A percentile compares a stretch with the other conserved stretches of the same genome.
Conservation (phyloP, 2,113 vertebrate species). For the Potamarius usumacintae region DNA sequence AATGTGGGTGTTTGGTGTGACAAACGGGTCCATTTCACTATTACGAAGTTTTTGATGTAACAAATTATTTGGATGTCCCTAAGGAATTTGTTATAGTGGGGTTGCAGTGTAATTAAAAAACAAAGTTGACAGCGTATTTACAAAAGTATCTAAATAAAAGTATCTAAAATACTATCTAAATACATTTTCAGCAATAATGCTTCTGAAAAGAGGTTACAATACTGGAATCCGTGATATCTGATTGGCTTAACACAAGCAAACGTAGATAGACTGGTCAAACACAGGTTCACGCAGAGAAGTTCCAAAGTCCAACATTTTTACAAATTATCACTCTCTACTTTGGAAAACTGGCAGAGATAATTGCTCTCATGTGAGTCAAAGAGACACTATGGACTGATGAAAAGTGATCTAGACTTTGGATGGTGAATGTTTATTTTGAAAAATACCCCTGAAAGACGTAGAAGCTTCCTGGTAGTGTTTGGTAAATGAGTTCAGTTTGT, state of each 20-base stretch:
- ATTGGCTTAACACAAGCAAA: slow-evolving; percentile 33
- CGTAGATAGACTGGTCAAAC: slow-evolving; percentile 18
- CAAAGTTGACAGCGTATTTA: neutral
- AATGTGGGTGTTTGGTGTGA: too few species aligned
- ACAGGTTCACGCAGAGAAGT: slow-evolving; percentile 30
- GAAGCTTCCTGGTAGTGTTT: slow-evolving; percentile 18
- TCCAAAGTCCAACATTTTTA: slow-evolving; percentile 60
- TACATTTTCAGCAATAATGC: neutral
- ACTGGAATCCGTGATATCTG: neutral
- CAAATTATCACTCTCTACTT: slow-evolving; percentile 12
- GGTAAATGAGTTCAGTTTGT: slow-evolving; percentile 8
- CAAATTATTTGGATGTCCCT: too few species aligned
- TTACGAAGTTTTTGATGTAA: too few species aligned
- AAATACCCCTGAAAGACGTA: slow-evolving; percentile 17
- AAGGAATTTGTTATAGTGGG: too few species aligned
- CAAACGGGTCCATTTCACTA: too few species aligned
- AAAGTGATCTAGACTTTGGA: slow-evolving; percentile 5
- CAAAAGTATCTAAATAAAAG: neutral
- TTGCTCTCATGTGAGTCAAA: neutral
- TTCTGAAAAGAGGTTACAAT: neutral
- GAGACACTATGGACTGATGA: neutral
- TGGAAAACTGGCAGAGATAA: neutral
- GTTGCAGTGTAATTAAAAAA: neutral
- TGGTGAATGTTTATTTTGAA: slow-evolving; percentile 6
- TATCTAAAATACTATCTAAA: neutral